Evolutionary conservation across 2,113 vertebrate species (phyloP).

Genomic region (Centrocercus urophasianus): DNA sequence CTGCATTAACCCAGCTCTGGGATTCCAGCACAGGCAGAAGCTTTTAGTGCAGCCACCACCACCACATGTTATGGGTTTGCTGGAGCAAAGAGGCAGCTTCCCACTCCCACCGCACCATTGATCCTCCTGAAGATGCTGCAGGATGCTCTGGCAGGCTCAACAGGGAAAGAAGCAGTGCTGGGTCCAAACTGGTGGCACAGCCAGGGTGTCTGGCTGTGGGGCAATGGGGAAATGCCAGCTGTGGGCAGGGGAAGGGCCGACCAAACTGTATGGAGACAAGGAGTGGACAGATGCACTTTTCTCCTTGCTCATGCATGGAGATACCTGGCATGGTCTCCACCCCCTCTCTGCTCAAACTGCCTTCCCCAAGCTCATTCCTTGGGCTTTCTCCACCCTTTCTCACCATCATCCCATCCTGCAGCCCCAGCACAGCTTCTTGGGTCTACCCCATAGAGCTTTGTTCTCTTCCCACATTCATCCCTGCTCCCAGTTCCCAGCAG

Average conservation of each 20-base stretch:
- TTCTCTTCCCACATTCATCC: neutral
- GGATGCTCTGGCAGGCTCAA: neutral
- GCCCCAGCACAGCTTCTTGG: neutral
- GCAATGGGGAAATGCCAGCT: rapidly evolving
- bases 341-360: neutral
- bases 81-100: neutral
- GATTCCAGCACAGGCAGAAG: neutral
- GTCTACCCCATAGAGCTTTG: rapidly evolving
- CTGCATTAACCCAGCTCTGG: slow-evolving; percentile 23
- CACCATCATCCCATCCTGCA: neutral
- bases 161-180: rapidly evolving
- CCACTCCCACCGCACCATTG: neutral
- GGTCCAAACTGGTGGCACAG: neutral
- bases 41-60: slow-evolving; percentile 18
- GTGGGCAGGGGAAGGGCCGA: neutral
- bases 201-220: rapidly evolving
- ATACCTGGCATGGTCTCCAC: neutral
- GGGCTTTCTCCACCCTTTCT: neutral
- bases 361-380: neutral
- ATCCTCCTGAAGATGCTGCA: neutral
- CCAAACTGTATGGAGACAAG: neutral
- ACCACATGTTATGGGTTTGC: neutral
- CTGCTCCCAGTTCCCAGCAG: neutral
- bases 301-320: rapidly evolving
- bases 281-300: neutral